Evolutionary conservation across 1,140 invertebrate genomes (phyloP).

Genomic region (Carcinoscorpius rotundicauda): DNA sequence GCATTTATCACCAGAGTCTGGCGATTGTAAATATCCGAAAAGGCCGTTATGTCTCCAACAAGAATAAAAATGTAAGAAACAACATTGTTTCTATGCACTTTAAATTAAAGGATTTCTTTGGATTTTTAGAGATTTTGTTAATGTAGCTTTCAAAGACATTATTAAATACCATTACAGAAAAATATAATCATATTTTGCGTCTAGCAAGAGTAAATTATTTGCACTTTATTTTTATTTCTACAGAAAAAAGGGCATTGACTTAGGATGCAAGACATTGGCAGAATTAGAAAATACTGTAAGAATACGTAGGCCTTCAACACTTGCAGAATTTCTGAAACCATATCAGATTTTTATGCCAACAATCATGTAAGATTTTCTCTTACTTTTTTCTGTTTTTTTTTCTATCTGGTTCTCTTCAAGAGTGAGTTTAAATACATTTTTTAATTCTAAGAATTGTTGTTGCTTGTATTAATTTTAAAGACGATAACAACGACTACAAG

Average conservation of each 20-base stretch:
- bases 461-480: not conserved
- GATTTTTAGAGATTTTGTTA: conserved; percentile 31
- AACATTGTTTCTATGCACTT: conserved; percentile 22
- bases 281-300: conserved; percentile 28
- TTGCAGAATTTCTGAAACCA: conserved; percentile 32
- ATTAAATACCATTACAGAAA: not conserved
- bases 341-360: conserved; percentile 37
- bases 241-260: conserved; percentile 26
- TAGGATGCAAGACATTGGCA: conserved; percentile 30
- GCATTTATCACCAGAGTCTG: too few relatives aligned
- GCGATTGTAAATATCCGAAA: too few relatives aligned
- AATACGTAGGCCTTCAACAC: conserved; percentile 25
- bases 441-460: not conserved
- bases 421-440: not conserved
- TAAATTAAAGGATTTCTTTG: conserved; percentile 36
- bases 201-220: not conserved
- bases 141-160: conserved; percentile 4
- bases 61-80: too few relatives aligned
- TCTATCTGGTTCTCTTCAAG: too few relatives aligned
- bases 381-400: not conserved
- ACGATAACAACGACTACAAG: too few relatives aligned
- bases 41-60: too few relatives aligned
- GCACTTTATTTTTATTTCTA: conserved; percentile 8
- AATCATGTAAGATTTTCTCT: conserved; percentile 30
- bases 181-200: not conserved